Base-by-base conservation (phyloP, 2,888 invertebrate genomes). In the Augochlorella aurata region DNA sequence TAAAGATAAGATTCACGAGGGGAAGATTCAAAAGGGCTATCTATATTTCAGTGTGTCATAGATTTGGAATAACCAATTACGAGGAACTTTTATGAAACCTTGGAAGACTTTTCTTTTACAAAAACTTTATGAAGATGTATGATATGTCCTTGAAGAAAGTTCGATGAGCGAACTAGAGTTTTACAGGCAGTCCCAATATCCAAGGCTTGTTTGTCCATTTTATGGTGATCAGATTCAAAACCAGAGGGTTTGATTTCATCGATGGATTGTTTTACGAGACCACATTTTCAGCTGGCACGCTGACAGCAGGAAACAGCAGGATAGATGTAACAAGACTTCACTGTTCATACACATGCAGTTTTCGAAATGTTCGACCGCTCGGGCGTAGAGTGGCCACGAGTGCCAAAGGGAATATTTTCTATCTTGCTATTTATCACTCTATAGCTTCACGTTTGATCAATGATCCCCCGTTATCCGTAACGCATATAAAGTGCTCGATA, bases 231-330 rank as follows among this genome's bases (percentile, higher is more conserved):
- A 29, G 45, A 52, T 18, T 8, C n/a, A 49, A 29, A 70, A 54
- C 21, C n/a, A 29, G 50, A 52, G 38, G 65, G 45, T 65, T 77
- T 47, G 74, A 77, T 65, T 49, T 58, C 45, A 12, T 74, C 77
- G 44, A n/a, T n/a, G n/a, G 14, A n/a, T 47, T 38, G 65, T 52
- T 68, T 78, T 50, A 68, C 77, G 61, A 47, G 63, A 29, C 49
- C 29, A 7, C 50, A n/a, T 18, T 63, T 50, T 44, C 24, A 44
- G 44, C 61, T 77, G 61, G 77, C 68, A 63, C 21, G 45, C 45
- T 77, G 54, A 68, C 68, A 68, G 58, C 49, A 18, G 44, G 44
- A 9, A 14, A 58, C 24, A 24, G 24, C 24, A 24, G 7, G 14
- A 24, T 9, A 52, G n/a, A 45, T 61, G 54, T 47, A 47, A 68